Conservation (phyloP, 2,888 invertebrate species). For the Pterostichus niger region DNA sequence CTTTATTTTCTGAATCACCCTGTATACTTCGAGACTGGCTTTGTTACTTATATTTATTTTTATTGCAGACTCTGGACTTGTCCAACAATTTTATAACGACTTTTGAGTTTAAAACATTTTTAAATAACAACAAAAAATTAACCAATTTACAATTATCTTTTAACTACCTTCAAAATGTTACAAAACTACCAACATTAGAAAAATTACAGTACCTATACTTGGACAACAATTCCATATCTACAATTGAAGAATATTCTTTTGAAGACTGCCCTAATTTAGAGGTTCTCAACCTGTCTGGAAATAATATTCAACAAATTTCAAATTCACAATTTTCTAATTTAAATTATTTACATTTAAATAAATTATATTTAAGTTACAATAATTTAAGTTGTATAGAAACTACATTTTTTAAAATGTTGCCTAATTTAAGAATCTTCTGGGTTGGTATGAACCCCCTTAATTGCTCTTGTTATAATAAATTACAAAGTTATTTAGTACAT, state of each 20-base stretch:
- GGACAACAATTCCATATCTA: constrained; percentile 1
- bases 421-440: constrained; percentile 42
- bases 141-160: neutral
- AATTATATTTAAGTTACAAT: constrained; percentile 45
- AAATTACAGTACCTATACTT: constrained; percentile 45
- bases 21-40: too few species aligned
- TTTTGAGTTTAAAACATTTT: constrained; percentile 25
- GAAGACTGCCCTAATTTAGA: neutral
- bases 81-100: constrained; percentile 14
- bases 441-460: constrained; percentile 12
- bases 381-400: constrained; percentile 34
- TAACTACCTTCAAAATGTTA: constrained; percentile 1
- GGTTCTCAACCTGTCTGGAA: constrained; percentile 4
- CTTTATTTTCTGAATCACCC: neutral
- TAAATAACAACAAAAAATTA: neutral
- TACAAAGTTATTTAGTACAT: constrained; percentile 11
- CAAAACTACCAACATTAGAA: constrained; percentile 8
- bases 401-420: neutral
- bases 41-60: neutral
- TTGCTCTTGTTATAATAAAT: constrained; percentile 27
- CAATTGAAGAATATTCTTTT: neutral
- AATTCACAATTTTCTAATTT: neutral
- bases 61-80: constrained; percentile 23
- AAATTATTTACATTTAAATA: neutral
- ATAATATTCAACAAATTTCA: neutral